phyloP scores from a whole-genome alignment of 2,888 invertebrate genomes.

The Dugesia japonica region DNA sequence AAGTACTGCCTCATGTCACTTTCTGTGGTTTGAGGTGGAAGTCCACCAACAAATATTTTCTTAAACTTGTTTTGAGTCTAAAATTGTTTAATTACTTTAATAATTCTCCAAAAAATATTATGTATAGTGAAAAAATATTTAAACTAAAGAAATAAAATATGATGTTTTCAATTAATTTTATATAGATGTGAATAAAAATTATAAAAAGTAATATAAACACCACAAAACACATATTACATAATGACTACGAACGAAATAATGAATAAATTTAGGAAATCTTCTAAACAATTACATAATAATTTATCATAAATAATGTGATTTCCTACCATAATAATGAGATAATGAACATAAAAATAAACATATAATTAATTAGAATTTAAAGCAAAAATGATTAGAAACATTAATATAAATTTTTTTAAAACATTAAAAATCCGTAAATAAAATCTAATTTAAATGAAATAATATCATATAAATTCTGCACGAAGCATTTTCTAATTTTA shows the following conservation, averaged over 20 bases:
- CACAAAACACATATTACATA: neutral
- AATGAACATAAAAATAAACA: no score
- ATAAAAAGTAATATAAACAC: neutral
- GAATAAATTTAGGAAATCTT: neutral
- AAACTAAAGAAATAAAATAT: neutral
- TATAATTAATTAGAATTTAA: no score
- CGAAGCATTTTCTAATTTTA: conserved; percentile 9
- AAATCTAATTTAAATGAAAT: neutral
- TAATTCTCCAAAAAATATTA: neutral
- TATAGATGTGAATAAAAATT: no score
- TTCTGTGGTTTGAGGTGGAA: conserved; percentile 84
- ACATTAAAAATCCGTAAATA: neutral
- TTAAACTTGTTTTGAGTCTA: conserved; percentile 8
- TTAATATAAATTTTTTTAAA: neutral
- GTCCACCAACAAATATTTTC: conserved; percentile 84
- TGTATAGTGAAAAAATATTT: neutral
- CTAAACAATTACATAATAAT: conserved; percentile 1
- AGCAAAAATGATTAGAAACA: neutral
- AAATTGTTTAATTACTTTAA: neutral
- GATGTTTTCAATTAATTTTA: neutral
- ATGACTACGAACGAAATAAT: neutral
- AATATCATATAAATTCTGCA: neutral
- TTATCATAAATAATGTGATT: neutral
- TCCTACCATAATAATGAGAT: neutral
- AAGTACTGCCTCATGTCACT: conserved; percentile 77